Conservation (phyloP, 2,797 vertebrate genomes). For the Arctocebus calabarensis region DNA sequence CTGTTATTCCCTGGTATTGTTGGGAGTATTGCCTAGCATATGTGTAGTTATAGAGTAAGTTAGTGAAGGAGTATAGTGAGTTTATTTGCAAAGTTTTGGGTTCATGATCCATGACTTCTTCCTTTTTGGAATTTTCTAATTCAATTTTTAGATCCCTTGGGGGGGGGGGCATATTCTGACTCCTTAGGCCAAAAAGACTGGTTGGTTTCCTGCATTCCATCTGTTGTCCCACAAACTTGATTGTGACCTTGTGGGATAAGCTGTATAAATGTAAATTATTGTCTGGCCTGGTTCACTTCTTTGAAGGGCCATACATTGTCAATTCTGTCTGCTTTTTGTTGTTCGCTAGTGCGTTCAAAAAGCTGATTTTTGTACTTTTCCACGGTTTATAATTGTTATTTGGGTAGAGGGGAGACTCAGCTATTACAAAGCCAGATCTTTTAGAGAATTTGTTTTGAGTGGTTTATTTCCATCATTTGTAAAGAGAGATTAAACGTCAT, state of each 20-base stretch:
- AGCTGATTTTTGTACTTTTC: slow-evolving; percentile 35
- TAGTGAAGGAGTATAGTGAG: not conserved
- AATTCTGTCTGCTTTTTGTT: not conserved
- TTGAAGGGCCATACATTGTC: not conserved
- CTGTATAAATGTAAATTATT: not conserved
- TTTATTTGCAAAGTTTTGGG: not conserved
- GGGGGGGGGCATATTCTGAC: not conserved
- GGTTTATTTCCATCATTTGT: slow-evolving; percentile 40
- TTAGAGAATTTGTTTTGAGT: slow-evolving; percentile 11
- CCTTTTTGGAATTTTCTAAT: not conserved
- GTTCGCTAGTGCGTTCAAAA: not conserved
- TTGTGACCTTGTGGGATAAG: not conserved
- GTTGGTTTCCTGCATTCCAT: not conserved
- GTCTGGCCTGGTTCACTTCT: not conserved
- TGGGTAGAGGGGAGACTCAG: not conserved
- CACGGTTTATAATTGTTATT: not conserved
- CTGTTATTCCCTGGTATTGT: not conserved
- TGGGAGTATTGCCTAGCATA: not conserved
- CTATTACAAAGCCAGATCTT: not conserved
- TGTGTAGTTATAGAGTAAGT: not conserved
- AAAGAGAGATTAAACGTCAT: slow-evolving; percentile 26
- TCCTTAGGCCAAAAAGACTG: not conserved
- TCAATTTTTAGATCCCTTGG: not conserved
- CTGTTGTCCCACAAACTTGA: not conserved
- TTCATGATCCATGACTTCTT: not conserved